These are phyloP conservation scores for Tetranychus urticae DNA, from an alignment of 1,140 invertebrate species.

Conservation along the genomic window DNA sequence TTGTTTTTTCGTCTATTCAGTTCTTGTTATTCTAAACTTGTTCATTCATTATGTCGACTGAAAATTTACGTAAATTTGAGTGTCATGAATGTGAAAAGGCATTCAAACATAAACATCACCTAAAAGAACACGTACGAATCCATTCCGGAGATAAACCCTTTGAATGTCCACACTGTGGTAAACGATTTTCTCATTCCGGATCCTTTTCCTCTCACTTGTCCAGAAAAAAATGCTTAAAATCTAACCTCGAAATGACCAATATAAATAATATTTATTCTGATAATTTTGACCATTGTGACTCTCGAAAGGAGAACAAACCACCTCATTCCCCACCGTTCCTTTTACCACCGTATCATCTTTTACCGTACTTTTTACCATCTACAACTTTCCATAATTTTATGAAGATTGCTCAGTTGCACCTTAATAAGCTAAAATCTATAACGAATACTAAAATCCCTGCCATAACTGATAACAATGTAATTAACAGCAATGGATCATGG, in stretches of 20 bases:
- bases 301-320: too few species aligned
- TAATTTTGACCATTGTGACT: background rate
- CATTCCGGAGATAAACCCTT: conserved; percentile 96
- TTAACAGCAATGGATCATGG: background rate
- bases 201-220: conserved; percentile 99
- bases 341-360: background rate
- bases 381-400: background rate
- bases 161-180: conserved; percentile 84
- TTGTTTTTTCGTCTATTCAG: too few species aligned
- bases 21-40: too few species aligned
- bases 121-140: conserved; percentile 92
- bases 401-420: background rate
- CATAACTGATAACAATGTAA: background rate
- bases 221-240: conserved; percentile 90
- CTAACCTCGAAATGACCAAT: conserved; percentile 45
- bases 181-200: conserved; percentile 95
- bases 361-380: background rate
- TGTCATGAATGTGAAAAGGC: conserved; percentile 94
- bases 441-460: background rate
- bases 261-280: background rate
- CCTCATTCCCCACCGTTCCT: background rate
- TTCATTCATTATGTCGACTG: too few species aligned
- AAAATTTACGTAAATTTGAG: conserved; percentile 60
- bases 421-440: background rate
- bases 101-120: conserved; percentile 98